Percentiles rank a stretch among this genome's conserved stretches.
Evolutionary conservation across 2,113 vertebrate species (phyloP).

Genomic region (Heterotis niloticus): DNA sequence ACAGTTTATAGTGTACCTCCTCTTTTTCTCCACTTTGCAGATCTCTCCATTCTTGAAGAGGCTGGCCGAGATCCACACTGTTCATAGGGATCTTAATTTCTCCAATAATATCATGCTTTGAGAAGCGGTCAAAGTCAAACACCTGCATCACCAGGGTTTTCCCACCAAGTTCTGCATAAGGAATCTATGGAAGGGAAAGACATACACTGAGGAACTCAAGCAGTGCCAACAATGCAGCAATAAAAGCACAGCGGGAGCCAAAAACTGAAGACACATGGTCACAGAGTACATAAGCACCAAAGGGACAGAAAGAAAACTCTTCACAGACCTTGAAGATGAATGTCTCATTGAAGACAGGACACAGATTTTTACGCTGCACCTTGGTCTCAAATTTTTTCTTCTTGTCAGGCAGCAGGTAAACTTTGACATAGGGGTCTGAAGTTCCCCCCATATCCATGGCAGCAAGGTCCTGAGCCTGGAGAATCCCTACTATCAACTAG

Average conservation of each 20-base stretch:
- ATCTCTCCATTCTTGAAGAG: slow-evolving; percentile 77
- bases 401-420: slow-evolving; percentile 82
- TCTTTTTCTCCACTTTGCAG: slow-evolving; percentile 76
- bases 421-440: slow-evolving; percentile 82
- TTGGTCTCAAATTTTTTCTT: slow-evolving; percentile 85
- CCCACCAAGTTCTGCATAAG: slow-evolving; percentile 82
- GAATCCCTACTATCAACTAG: slow-evolving; percentile 79
- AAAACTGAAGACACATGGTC: background rate
- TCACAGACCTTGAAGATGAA: slow-evolving; percentile 79
- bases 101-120: slow-evolving; percentile 83
- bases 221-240: background rate
- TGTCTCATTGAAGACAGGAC: slow-evolving; percentile 81
- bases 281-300: background rate
- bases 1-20: slow-evolving; percentile 61
- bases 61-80: slow-evolving; percentile 77
- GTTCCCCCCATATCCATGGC: slow-evolving; percentile 86
- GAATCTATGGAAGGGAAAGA: slow-evolving; percentile 59
- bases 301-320: background rate
- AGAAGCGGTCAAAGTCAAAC: slow-evolving; percentile 87
- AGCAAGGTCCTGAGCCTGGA: slow-evolving; percentile 78
- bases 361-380: slow-evolving; percentile 84
- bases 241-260: background rate
- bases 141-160: slow-evolving; percentile 80
- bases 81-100: slow-evolving; percentile 84
- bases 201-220: background rate